Evolutionary conservation across 92 coral and sea anemone species (phyloP).

Genomic region (Actinostola sp.): DNA sequence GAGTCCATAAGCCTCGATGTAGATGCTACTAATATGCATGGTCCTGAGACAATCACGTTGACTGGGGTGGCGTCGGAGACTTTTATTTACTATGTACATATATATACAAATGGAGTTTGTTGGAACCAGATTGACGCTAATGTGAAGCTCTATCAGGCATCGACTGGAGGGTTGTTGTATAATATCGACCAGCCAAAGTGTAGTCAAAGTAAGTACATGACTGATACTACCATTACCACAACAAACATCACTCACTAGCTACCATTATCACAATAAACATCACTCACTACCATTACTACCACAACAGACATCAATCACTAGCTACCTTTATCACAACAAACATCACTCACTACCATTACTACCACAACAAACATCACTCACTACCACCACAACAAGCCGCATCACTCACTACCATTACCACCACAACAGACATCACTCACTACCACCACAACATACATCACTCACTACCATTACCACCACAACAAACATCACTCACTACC

Average conservation of each 20-base stretch:
- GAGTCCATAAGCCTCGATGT: constrained; percentile 78
- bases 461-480: too few relatives aligned
- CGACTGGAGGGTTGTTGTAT: constrained; percentile 77
- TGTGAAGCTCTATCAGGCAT: constrained; percentile 81
- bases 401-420: too few relatives aligned
- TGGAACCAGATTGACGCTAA: constrained; percentile 81
- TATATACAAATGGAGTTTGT: constrained; percentile 79
- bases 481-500: too few relatives aligned
- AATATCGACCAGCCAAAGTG: constrained; percentile 80
- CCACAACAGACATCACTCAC: too few relatives aligned
- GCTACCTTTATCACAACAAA: too few relatives aligned
- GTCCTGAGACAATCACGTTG: constrained; percentile 81
- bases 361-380: too few relatives aligned
- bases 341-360: too few relatives aligned
- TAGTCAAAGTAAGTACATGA: constrained; percentile 77
- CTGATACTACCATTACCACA: not conserved
- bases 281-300: too few relatives aligned
- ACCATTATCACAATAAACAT: too few relatives aligned
- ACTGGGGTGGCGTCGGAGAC: constrained; percentile 75
- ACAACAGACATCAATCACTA: too few relatives aligned
- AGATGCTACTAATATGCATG: constrained; percentile 84
- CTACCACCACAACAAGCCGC: too few relatives aligned
- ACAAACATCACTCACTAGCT: not conserved
- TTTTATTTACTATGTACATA: constrained; percentile 73
- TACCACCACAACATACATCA: too few relatives aligned